Base-by-base conservation (phyloP, 2,113 vertebrate species). In the Pluvialis apricaria region DNA sequence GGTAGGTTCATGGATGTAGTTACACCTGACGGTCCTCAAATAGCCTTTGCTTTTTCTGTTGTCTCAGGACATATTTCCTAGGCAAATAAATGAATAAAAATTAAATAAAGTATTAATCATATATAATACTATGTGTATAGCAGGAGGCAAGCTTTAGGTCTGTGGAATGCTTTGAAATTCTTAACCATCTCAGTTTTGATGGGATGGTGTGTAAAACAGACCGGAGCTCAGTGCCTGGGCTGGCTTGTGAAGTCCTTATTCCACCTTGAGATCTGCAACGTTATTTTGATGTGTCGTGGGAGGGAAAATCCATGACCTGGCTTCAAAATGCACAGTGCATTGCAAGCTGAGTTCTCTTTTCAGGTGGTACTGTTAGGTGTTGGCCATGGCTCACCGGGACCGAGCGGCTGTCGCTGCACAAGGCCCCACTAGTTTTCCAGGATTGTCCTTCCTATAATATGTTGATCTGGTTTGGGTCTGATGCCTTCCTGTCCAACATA, bases 301-400 rank as follows among this genome's bases (percentile, higher is more conserved):
- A 55, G 13, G 13, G 32, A 71, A 66, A 62, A 75, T 44, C 65
- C 0, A 0, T 79, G 38, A 82, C 10, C 25, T 62, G n/a, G 6
- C 25, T 82, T 85, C 24, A 70, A 92, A 90, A 79, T 1, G 2
- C 7, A 22, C 12, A 61, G 31, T 20, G 6, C 1, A 2, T 70
- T 72, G 44, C 3, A 15, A 68, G 26, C 17, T 57, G 17, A 31
- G 25, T 11, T 68, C 9, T 71, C 5, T 44, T 20, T 15, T 78
- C 15, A 55, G 42, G 7, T 68, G 19, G 51, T 54, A 38, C n/a
- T 3, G 3, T n/a, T 42, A 29, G 34, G 3, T 26, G 5, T 73
- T 22, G 66, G 12, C 38, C 5, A 2, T 75, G 21, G 61, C 34
- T 79, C 2, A 1, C 1, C 1, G 0, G 47, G 16, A 34, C 52